Percentiles rank a stretch among this genome's conserved stretches.
Conservation (phyloP, 1,140 invertebrate genomes). For the Mylabris phalerata region DNA sequence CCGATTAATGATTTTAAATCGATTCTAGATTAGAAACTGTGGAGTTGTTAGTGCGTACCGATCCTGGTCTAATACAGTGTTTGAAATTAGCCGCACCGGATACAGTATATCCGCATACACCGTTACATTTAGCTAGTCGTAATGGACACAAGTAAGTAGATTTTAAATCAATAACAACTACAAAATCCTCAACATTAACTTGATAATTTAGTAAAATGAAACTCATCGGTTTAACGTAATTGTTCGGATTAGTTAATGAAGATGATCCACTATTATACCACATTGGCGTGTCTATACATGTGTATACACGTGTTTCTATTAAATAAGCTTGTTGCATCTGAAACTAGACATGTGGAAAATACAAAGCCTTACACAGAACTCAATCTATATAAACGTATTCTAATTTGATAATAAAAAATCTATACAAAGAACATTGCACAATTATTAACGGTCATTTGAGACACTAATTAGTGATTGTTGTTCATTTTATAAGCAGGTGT, state of each 20-base stretch:
- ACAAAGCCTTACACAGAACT: too few relatives aligned
- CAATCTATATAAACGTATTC: too few relatives aligned
- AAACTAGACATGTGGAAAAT: not conserved
- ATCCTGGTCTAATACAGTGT: conserved; percentile 69
- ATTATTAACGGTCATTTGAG: too few relatives aligned
- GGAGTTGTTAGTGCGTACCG: conserved; percentile 71
- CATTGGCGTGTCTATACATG: conserved; percentile 11
- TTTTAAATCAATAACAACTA: not conserved
- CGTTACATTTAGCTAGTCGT: conserved; percentile 86
- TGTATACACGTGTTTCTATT: conserved; percentile 12
- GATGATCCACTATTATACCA: conserved; percentile 19
- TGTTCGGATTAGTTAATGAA: conserved; percentile 4
- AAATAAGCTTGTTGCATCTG: conserved; percentile 21
- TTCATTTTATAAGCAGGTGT: too few relatives aligned
- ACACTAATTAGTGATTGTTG: too few relatives aligned
- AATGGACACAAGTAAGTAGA: conserved; percentile 80
- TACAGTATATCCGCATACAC: conserved; percentile 71
- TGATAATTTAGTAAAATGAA: too few relatives aligned
- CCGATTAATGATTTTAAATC: not conserved
- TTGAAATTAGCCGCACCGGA: conserved; percentile 54
- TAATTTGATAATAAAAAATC: too few relatives aligned
- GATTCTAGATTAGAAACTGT: conserved; percentile 73
- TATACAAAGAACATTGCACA: too few relatives aligned
- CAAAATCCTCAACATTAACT: too few relatives aligned
- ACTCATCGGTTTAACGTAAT: too few relatives aligned